Conservation (phyloP, 1,140 invertebrate genomes). For the Cydia pomonella region DNA sequence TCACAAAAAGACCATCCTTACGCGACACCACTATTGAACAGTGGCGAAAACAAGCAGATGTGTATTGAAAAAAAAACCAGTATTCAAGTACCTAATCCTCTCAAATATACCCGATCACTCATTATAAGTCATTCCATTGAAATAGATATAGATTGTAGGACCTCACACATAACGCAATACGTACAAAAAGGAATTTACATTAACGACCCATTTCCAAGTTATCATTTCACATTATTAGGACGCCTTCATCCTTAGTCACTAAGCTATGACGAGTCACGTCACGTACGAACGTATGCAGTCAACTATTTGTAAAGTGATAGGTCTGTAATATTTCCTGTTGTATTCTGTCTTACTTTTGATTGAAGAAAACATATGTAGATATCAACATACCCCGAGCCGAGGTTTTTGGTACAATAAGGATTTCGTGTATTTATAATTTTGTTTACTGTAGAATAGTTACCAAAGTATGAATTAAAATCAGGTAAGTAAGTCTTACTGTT, state of each 20-base stretch:
- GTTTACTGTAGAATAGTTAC: no score
- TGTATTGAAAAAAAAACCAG: neutral
- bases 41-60: neutral
- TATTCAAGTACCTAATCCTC: neutral
- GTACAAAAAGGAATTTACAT: slow-evolving; percentile 12
- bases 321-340: neutral
- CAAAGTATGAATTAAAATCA: no score
- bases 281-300: neutral
- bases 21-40: neutral
- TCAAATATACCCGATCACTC: neutral
- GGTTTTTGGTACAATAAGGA: no score
- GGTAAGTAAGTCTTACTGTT: no score
- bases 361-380: no score
- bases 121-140: neutral
- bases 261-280: neutral
- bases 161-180: neutral
- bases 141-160: neutral
- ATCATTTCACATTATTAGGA: neutral
- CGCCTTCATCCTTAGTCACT: neutral
- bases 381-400: no score
- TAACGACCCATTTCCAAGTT: neutral
- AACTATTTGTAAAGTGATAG: neutral
- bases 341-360: neutral
- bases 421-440: no score
- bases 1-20: no score